Base-by-base conservation (phyloP, 2,113 vertebrate species). In the Struthidea cinerea region DNA sequence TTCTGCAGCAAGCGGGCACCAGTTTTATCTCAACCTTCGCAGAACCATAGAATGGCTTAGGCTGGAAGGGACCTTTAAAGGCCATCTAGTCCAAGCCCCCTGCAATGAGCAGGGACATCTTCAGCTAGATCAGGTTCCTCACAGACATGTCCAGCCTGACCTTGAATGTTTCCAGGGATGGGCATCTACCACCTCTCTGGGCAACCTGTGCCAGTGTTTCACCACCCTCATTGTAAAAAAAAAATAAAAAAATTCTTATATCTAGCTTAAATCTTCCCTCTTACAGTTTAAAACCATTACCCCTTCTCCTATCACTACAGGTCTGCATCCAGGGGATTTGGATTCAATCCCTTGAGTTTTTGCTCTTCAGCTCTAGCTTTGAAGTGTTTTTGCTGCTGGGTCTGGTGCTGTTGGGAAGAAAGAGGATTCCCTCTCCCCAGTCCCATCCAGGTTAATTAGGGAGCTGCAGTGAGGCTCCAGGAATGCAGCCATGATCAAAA, bases 371-470 rank as follows among this genome's bases (percentile, higher is more conserved):
- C 41, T 89, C 30, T 42, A 65, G 41, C 70, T 92, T 89, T 89
- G 57, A 75, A 75, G 28, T 84, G 4, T 22, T 46, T 52, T 86
- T 60, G 37, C 56, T 81, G 30, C 39, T 89, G 64, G 21, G 3
- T 35, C 39, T 69, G 39, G 39, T 74, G 56, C 41, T 63, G 15
- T 10, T 82, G 63, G 49, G 39, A 67, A 91, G 33, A 81, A 74
- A 50, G 46, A 61, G 13, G 28, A 56, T 77, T 42, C 12, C 9
- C 13, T 22, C 0, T 30, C 41, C 37, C 52, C 0, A 3, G 0
- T 22, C 9, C 10, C 22, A 7, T 65, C 47, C 64, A 59, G 16
- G 49, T 90, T 89, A n/a, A 63, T 74, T 78, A 67, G 64, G 27
- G n/a, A 87, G 73, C 1, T 6, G 42, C 52, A 76, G n/a, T 0